These are phyloP conservation scores for Trichomycterus rosablanca DNA, from an alignment of 2,113 vertebrate species.

Conservation along the genomic window DNA sequence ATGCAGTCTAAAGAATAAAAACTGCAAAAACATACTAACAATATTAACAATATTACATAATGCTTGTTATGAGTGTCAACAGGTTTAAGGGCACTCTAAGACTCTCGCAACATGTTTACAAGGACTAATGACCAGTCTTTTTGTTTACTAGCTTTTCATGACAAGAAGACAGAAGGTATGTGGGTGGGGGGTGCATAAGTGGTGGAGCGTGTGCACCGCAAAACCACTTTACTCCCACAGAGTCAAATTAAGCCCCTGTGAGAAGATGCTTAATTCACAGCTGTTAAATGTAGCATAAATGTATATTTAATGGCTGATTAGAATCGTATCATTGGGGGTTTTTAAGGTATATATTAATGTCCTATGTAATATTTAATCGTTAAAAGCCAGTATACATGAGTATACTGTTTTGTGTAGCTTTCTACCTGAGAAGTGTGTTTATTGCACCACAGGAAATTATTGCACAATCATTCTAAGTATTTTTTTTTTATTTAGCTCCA, in stretches of 20 bases:
- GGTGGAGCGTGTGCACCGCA: constrained; percentile 5
- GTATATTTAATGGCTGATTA: no score
- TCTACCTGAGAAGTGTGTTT: no score
- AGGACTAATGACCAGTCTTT: constrained; percentile 26
- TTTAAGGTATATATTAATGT: no score
- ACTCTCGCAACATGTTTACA: constrained; percentile 1
- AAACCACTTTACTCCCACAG: constrained; percentile 13
- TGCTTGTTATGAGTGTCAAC: background rate
- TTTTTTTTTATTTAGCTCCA: no score
- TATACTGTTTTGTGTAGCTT: no score
- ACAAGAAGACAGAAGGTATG: constrained; percentile 26
- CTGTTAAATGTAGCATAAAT: background rate
- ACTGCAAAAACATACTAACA: background rate
- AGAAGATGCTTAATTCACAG: constrained; percentile 3
- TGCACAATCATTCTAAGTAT: no score
- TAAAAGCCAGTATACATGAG: no score
- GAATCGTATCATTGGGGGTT: no score
- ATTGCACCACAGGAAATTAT: no score
- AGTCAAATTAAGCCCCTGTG: background rate
- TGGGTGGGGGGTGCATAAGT: constrained; percentile 21
- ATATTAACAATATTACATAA: background rate
- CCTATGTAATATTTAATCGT: no score
- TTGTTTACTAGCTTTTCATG: constrained; percentile 34
- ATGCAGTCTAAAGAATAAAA: background rate
- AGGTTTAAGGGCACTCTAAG: constrained; percentile 5